phyloP scores from a whole-genome alignment of 2,113 vertebrate genomes.

The Eulemur rufifrons region DNA sequence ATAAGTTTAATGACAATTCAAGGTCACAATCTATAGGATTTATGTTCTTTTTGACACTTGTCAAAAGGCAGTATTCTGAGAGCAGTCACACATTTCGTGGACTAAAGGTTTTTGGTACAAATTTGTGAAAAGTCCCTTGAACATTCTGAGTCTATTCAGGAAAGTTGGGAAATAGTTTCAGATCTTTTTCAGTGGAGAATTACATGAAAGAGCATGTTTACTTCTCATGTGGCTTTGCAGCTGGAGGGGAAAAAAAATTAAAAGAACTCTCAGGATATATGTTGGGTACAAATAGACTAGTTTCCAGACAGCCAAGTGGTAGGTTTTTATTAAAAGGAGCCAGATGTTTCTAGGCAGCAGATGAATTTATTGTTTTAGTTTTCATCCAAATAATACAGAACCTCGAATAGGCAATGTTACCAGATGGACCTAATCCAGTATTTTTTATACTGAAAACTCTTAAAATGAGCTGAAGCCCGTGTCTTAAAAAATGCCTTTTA shows the following conservation, averaged over 20 bases:
- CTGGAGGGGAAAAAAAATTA: neutral
- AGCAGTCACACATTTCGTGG: neutral
- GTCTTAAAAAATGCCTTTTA: neutral
- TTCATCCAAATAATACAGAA: conserved; percentile 19
- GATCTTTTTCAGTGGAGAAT: conserved; percentile 3
- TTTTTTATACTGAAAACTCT: neutral
- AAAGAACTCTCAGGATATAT: neutral
- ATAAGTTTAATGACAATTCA: neutral
- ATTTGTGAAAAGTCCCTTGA: neutral
- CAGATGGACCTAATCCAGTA: neutral
- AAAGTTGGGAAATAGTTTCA: neutral
- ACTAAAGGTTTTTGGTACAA: neutral
- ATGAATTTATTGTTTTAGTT: conserved; percentile 33
- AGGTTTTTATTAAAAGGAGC: conserved; percentile 19
- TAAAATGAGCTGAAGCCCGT: neutral
- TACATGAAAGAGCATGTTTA: neutral
- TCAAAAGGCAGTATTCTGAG: neutral
- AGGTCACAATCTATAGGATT: neutral
- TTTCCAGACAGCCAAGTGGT: conserved; percentile 42
- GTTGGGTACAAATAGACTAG: conserved; percentile 38
- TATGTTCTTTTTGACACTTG: neutral
- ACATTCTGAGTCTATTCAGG: neutral
- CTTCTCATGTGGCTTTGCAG: neutral
- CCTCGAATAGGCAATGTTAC: neutral
- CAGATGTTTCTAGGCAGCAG: conserved; percentile 53